These are phyloP conservation scores for Panthera leo DNA, from an alignment of 2,113 vertebrate species.

Conservation along the genomic window DNA sequence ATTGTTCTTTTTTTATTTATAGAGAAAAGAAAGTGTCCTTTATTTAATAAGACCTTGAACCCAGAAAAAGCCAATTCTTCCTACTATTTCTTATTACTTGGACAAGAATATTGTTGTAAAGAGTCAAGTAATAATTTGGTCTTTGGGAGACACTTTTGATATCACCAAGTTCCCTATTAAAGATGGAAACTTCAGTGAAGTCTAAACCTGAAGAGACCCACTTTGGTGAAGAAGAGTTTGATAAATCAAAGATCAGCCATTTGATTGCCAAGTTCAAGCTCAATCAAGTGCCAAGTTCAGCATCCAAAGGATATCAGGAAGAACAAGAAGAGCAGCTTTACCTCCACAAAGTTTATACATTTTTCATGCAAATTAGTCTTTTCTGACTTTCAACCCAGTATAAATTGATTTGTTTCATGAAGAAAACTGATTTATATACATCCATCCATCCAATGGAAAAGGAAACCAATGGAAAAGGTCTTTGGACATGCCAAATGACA, in stretches of 20 bases:
- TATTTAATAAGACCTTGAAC: conserved; percentile 11
- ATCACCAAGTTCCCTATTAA: neutral
- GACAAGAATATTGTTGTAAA: neutral
- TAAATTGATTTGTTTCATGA: neutral
- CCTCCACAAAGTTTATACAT: neutral
- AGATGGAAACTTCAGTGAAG: neutral
- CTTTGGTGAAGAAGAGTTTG: neutral
- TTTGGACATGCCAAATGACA: neutral
- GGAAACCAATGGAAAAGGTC: neutral
- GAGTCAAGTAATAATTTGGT: neutral
- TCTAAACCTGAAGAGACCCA: neutral
- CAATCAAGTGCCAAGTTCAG: neutral
- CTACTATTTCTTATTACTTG: conserved; percentile 9
- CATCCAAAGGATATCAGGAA: neutral
- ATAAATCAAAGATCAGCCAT: neutral
- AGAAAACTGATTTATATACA: neutral
- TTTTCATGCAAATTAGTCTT: neutral
- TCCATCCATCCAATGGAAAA: neutral
- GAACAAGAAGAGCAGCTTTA: neutral
- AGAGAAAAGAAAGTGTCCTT: neutral
- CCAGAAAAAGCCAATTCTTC: neutral
- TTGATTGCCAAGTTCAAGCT: neutral
- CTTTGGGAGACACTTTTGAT: neutral
- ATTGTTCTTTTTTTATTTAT: neutral
- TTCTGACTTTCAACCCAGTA: neutral